A percentile compares a stretch with the other conserved stretches of the same genome.
Evolutionary conservation across 1,140 invertebrate genomes (phyloP).

Genomic region (Ephestia elutella): DNA sequence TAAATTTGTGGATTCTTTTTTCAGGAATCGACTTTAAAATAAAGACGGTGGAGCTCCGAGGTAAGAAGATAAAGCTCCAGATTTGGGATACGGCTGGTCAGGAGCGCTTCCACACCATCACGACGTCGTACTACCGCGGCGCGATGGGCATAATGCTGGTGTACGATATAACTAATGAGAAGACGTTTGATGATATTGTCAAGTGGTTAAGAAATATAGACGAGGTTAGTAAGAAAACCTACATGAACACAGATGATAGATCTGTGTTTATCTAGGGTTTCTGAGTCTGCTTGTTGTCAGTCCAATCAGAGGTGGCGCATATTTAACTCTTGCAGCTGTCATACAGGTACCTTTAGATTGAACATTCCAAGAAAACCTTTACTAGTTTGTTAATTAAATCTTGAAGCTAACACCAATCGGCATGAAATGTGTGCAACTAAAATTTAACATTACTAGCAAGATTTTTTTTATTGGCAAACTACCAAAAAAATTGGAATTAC

Average conservation of each 20-base stretch:
- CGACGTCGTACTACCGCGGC: constrained; percentile 97
- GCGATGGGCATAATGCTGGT: constrained; percentile 99
- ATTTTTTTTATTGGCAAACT: too few species aligned
- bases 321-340: too few species aligned
- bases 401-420: too few species aligned
- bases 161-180: constrained; percentile 98
- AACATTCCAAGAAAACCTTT: too few species aligned
- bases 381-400: too few species aligned
- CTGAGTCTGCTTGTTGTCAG: too few species aligned
- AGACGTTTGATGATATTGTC: constrained; percentile 99
- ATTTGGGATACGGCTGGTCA: constrained; percentile 99
- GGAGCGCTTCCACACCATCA: constrained; percentile 97
- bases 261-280: too few species aligned
- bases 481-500: too few species aligned
- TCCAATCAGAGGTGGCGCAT: too few species aligned
- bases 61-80: constrained; percentile 98
- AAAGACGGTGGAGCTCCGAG: constrained; percentile 97
- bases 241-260: not conserved
- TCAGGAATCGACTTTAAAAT: constrained; percentile 99
- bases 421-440: too few species aligned
- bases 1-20: constrained; percentile 47
- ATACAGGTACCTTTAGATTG: too few species aligned
- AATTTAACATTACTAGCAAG: too few species aligned
- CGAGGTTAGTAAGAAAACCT: constrained; percentile 76
- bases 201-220: constrained; percentile 99